Evolutionary conservation across 2,797 vertebrate species (phyloP), one percentile per base, ranked within the genome.

Genomic region (Setipinna tenuifilis): DNA sequence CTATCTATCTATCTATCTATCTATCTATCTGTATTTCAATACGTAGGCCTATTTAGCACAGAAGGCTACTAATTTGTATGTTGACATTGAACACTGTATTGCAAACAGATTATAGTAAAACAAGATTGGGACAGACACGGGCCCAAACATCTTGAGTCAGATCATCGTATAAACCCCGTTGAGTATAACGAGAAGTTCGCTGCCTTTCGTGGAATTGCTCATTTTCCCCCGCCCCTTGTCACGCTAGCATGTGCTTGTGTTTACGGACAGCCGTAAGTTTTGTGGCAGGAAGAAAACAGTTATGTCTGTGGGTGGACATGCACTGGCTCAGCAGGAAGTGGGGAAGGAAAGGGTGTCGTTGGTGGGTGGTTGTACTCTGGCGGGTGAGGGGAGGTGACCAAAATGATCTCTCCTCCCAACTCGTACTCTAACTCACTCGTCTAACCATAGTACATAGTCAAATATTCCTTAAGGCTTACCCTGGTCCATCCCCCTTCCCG

Each of bases 391-490:
- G 25, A 28, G 62, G 62, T 19, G 10, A 31, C 65, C 28, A 3
- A 44, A 6, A 9, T 78, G 71, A 78, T 44, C 17, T 44, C 71
- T 35, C 71, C 71, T 78, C 71, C 68, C 68, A 28, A 35, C 28
- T 31, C 68, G 28, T 6, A 78, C 71, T 19, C 71, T 14, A 14
- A 71, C 28, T 31, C 65, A 28, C 28, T 35, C 25, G 5, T 23
- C 61, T 62, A n/a, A 62, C 62, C 16, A 28, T 68, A 75, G 71
- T 44, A 31, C 71, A 78, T 78, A 78, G 35, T 44, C 17, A 78
- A 75, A 44, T 78, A 19, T 44, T 21, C 41, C 71, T 44, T 54
- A 14, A 54, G 14, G 50, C 50, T 78, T 44, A 41, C 71, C 6
- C 71, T 44, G 16, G 31, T 19, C 17, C 35, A 41, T 19, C 31